Base-by-base conservation (phyloP, 2,113 vertebrate genomes). In the Neodontobutis hainanensis region DNA sequence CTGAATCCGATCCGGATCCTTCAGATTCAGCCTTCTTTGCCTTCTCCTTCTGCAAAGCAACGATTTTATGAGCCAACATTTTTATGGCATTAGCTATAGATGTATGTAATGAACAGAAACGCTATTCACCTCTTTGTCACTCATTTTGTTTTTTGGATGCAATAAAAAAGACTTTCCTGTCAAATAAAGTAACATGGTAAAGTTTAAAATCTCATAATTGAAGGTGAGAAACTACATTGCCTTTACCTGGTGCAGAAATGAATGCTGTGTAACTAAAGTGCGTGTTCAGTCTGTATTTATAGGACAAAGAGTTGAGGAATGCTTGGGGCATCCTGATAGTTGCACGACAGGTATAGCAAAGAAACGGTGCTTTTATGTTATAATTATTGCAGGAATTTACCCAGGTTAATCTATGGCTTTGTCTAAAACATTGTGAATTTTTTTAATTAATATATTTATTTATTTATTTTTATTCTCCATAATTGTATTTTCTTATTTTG, bases 201-300 rank as follows among this genome's bases (percentile, higher is more conserved):
- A 5, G n/a, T 36, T 8, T 5, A 2, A 36, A n/a, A 36, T 12
- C 8, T 6, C 34, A 36, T 14, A 36, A 3, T n/a, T 36, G 50
- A 6, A 53, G 50, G 5, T 12, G 10, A n/a, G 36, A 8, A 36
- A 12, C 11, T 1, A 14, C 34, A 27, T 27, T 27, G 19, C 3
- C 19, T 27, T 55, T 55, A 55, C 52, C 52, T 55, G 52, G 6
- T 36, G 52, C 52, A n/a, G 52, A 8, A 36, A 36, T n/a, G 19
- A 11, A 5, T 0, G 12, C n/a, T 35, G 12, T 55, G 52, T 55
- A 34, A 6, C 12, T 1, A 40, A 36, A 12, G 34, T 55, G 34
- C 7, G 6, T 55, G 34, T 38, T 8, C 6, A 14, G 34, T 36
- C 34, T 55, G 34, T 55, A 36, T 55, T 55, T 55, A 55, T 55